phyloP scores from a whole-genome alignment of 1,140 invertebrate genomes.

The Babylonia areolata region DNA sequence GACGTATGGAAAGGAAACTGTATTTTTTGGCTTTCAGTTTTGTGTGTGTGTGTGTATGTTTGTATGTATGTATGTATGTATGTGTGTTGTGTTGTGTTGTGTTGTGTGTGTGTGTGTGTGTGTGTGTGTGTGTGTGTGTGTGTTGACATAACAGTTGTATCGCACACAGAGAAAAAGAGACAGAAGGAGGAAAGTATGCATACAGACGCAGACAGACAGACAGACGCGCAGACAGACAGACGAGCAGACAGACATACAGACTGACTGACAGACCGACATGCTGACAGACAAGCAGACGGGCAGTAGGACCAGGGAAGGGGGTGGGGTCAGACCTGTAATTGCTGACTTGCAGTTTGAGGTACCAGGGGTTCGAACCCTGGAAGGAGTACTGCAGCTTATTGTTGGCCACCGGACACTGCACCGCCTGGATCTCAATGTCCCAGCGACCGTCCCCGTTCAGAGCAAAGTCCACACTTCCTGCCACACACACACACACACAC shows the following conservation, averaged over 20 bases:
- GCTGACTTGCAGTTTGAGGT: conserved; percentile 64
- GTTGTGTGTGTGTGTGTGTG: too few species aligned
- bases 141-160: too few species aligned
- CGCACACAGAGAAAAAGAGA: background rate
- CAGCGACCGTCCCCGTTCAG: conserved; percentile 66
- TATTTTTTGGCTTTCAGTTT: too few species aligned
- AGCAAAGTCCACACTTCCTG: conserved; percentile 64
- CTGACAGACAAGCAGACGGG: background rate
- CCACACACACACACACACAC: too few species aligned
- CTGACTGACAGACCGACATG: background rate
- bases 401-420: conserved; percentile 65
- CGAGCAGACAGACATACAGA: background rate
- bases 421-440: conserved; percentile 60
- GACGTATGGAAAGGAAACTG: too few species aligned
- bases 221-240: background rate
- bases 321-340: conserved; percentile 47
- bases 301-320: background rate
- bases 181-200: background rate
- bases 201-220: background rate
- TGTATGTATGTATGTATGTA: too few species aligned
- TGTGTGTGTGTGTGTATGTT: too few species aligned
- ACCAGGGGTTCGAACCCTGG: conserved; percentile 64
- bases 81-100: too few species aligned
- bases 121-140: too few species aligned
- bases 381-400: conserved; percentile 62